Percentiles rank a stretch among this genome's conserved stretches.
Evolutionary conservation across 2,113 vertebrate species (phyloP).

Genomic region (Leptodactylus fuscus): DNA sequence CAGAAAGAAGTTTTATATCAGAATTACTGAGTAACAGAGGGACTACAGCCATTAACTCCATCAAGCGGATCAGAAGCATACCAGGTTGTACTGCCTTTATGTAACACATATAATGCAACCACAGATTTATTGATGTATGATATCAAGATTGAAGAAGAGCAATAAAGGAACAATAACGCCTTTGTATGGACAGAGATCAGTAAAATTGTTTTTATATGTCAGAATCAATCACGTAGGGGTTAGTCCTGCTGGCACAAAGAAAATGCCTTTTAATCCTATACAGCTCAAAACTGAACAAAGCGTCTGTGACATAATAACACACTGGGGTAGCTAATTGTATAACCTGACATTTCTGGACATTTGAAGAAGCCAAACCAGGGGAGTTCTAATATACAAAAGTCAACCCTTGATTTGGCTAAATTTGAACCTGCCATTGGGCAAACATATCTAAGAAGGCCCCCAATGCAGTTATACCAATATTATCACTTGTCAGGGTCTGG

Average conservation of each 20-base stretch:
- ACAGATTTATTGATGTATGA: conserved; percentile 16
- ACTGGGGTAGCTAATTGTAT: neutral
- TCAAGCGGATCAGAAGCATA: conserved; percentile 21
- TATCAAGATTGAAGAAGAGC: conserved; percentile 28
- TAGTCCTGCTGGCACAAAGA: neutral
- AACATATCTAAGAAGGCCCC: too few relatives aligned
- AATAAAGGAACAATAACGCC: conserved; percentile 13
- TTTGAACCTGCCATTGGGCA: too few relatives aligned
- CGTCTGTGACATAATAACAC: neutral
- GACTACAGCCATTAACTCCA: conserved; percentile 28
- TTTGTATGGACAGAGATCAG: conserved; percentile 21
- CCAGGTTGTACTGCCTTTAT: conserved; percentile 6
- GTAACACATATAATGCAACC: conserved; percentile 1
- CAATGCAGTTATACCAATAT: too few relatives aligned
- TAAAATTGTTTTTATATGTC: conserved; percentile 17
- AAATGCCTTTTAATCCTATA: neutral
- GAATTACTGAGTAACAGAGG: conserved; percentile 36
- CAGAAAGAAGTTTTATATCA: conserved; percentile 39
- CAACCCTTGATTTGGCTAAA: too few relatives aligned
- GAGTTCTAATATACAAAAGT: too few relatives aligned
- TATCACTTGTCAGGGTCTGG: too few relatives aligned
- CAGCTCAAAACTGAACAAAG: neutral
- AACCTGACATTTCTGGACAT: neutral
- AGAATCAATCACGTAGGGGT: neutral
- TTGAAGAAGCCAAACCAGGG: neutral